phyloP scores from a whole-genome alignment of 1,140 invertebrate species.

The Nephotettix cincticeps region DNA sequence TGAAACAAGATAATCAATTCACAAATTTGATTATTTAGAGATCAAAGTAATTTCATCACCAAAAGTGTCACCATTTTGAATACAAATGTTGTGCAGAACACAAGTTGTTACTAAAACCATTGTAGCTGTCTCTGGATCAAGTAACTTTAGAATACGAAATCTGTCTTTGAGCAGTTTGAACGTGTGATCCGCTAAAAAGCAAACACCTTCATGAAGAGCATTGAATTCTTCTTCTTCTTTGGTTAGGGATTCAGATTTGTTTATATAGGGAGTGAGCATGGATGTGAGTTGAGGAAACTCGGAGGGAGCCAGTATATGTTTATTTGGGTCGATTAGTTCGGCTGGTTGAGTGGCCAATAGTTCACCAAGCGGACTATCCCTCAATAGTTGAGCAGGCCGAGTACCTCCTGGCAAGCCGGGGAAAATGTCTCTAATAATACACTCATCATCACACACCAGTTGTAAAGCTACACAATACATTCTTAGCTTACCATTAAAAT shows the following conservation, averaged over 20 bases:
- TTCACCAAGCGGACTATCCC: neutral
- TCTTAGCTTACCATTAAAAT: slow-evolving; percentile 8
- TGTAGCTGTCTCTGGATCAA: neutral
- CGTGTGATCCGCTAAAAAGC: neutral
- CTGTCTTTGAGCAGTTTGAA: neutral
- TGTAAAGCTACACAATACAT: slow-evolving; percentile 1
- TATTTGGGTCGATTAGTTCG: neutral
- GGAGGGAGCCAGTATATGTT: neutral
- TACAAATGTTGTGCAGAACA: slow-evolving; percentile 10
- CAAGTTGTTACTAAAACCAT: neutral
- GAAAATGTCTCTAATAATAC: slow-evolving; percentile 15
- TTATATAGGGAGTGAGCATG: slow-evolving; percentile 4
- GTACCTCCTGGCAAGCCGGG: neutral
- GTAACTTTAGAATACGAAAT: neutral
- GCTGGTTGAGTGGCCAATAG: neutral
- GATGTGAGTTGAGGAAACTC: neutral
- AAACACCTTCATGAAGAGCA: neutral
- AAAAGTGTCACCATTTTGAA: neutral
- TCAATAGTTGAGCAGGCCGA: neutral
- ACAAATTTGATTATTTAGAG: no score
- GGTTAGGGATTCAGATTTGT: neutral
- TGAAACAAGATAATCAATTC: no score
- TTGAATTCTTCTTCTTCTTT: neutral
- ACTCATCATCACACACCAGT: slow-evolving; percentile 4
- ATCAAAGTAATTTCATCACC: no score